Conservation (phyloP, 2,888 invertebrate species). For the Drosophila mimica region DNA sequence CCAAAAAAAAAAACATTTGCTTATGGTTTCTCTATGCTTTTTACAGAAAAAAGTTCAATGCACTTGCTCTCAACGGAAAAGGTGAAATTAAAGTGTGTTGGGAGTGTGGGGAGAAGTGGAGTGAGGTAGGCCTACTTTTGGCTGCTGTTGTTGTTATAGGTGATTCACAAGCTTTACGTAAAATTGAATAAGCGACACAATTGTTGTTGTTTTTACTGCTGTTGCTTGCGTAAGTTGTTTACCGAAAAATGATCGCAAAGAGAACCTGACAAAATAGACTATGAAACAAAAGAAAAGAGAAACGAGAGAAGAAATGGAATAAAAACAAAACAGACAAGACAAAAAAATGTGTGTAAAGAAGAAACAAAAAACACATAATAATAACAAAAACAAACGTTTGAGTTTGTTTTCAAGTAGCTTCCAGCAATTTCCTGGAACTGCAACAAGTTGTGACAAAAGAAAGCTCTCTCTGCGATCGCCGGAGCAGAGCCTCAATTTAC, state of each 20-base stretch:
- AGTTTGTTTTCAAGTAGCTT: slow-evolving; percentile 40
- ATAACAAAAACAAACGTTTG: slow-evolving; percentile 21
- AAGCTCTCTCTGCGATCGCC: slow-evolving; percentile 36
- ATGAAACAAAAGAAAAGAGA: slow-evolving; percentile 8
- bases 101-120: not conserved
- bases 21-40: slow-evolving; percentile 30
- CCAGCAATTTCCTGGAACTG: slow-evolving; percentile 53
- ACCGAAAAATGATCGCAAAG: slow-evolving; percentile 62
- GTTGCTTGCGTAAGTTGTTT: slow-evolving; percentile 80
- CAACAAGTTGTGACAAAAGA: slow-evolving; percentile 54
- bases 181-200: slow-evolving; percentile 66
- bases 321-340: slow-evolving; percentile 27
- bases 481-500: not conserved
- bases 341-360: slow-evolving; percentile 14
- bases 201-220: slow-evolving; percentile 43
- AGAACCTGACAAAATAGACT: slow-evolving; percentile 25
- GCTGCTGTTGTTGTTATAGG: slow-evolving; percentile 30
- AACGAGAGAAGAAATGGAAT: slow-evolving; percentile 28
- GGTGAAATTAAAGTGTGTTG: not conserved
- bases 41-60: slow-evolving; percentile 62
- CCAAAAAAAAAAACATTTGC: slow-evolving; percentile 23
- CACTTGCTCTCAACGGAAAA: slow-evolving; percentile 37
- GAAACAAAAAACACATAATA: slow-evolving; percentile 7
- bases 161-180: slow-evolving; percentile 77
- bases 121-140: slow-evolving; percentile 62